Conservation (phyloP, 2,888 invertebrate species). For the Norana najaformis region DNA sequence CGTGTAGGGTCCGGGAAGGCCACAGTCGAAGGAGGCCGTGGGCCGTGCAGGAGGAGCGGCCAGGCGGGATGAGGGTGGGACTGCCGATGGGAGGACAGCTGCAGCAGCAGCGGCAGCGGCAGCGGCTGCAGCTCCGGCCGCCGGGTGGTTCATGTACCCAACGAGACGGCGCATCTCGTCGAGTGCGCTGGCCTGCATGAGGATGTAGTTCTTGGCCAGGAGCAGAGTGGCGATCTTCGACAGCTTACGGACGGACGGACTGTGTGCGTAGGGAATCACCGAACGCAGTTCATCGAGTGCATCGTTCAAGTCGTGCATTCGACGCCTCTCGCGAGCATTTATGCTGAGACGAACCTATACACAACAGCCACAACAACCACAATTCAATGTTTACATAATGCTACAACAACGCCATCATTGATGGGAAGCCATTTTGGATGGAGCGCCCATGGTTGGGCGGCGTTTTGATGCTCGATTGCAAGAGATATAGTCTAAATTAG, state of each 20-base stretch:
- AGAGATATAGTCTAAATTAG: too few species aligned
- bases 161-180: slow-evolving; percentile 60
- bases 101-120: background rate
- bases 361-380: too few species aligned
- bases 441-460: too few species aligned
- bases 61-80: slow-evolving; percentile 15
- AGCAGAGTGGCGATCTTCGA: slow-evolving; percentile 61
- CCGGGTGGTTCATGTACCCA: slow-evolving; percentile 50
- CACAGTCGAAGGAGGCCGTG: slow-evolving; percentile 23
- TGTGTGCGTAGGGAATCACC: slow-evolving; percentile 62
- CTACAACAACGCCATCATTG: too few species aligned
- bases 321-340: slow-evolving; percentile 63
- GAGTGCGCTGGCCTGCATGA: slow-evolving; percentile 61
- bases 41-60: slow-evolving; percentile 28
- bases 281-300: slow-evolving; percentile 60
- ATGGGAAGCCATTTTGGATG: too few species aligned
- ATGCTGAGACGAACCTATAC: slow-evolving; percentile 57
- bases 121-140: background rate
- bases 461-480: too few species aligned
- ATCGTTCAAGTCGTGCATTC: slow-evolving; percentile 66
- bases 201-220: slow-evolving; percentile 61
- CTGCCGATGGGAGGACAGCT: slow-evolving; percentile 45
- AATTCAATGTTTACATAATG: too few species aligned
- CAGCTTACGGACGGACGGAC: slow-evolving; percentile 61
- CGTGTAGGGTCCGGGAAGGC: background rate